phyloP scores from a whole-genome alignment of 2,113 vertebrate genomes.

The Gobiocypris rarus region DNA sequence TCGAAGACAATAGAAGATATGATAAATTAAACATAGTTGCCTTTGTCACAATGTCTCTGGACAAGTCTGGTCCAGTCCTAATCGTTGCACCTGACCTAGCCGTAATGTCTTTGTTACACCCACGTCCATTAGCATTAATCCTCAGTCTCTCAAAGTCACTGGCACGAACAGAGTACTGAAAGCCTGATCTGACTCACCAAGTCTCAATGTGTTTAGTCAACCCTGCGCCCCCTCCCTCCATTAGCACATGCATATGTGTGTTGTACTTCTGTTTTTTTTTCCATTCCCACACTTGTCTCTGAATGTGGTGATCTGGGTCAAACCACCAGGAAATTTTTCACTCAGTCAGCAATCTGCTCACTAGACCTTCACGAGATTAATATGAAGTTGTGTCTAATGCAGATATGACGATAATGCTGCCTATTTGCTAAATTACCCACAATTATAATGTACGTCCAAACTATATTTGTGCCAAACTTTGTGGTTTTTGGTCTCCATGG shows the following conservation, averaged over 20 bases:
- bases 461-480: conserved; percentile 28
- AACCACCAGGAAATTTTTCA: conserved; percentile 25
- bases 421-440: conserved; percentile 33
- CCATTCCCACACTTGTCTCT: conserved; percentile 22
- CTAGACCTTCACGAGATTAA: not conserved
- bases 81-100: conserved; percentile 50
- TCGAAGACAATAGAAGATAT: conserved; percentile 67
- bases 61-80: conserved; percentile 52
- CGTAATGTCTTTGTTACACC: conserved; percentile 50
- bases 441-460: conserved; percentile 17
- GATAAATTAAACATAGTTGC: conserved; percentile 55
- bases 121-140: conserved; percentile 47
- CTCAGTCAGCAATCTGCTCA: conserved; percentile 34
- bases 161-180: conserved; percentile 51
- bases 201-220: conserved; percentile 55
- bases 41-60: conserved; percentile 53
- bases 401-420: conserved; percentile 35
- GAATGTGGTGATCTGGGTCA: conserved; percentile 33
- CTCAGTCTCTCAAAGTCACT: conserved; percentile 52
- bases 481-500: conserved; percentile 42
- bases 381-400: conserved; percentile 14
- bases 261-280: conserved; percentile 55
- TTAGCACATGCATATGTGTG: conserved; percentile 52
- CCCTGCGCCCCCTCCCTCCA: conserved; percentile 44
- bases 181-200: conserved; percentile 56